Evolutionary conservation across 1,140 invertebrate species (phyloP), one percentile per base, ranked within the genome.

Genomic region (Sitophilus oryzae): DNA sequence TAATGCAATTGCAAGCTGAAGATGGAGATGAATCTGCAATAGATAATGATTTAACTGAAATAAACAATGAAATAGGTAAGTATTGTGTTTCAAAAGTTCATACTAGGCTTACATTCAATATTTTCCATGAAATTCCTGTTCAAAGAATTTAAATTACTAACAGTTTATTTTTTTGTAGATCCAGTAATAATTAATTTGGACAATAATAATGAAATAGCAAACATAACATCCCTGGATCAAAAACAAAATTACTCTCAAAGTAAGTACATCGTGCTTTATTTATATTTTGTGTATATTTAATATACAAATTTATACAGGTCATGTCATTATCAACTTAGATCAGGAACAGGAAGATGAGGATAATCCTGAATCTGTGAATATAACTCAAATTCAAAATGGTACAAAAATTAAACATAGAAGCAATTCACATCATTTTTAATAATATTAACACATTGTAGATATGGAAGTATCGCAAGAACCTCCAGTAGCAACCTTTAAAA

Each of bases 1-100:
- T 56, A 52, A 68, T 74, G 42, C 63, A 71, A 36, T 66, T 66
- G 43, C 59, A 54, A 16, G 51, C 48, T 36, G 54, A 59, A 34
- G 46, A 49, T 49, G 52, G 58, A 68, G 71, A 50, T 67, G 71
- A 45, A 11, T 66, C 72, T 36, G 54, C 66, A 51, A 69, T 69
- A 52, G 50, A 61, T 18, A 36, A 45, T 19, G 49, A 59, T 41
- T 50, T 16, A 18, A 34, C 2, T 46, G 50, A 56, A 44, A 19
- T 49, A 11, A 30, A 20, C 21, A 8, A 18, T n/a, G n/a, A 18
- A 2, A 20, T 10, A 19, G n/a, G 1, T 44, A 22, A 2, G n/a
- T 10, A 21, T 41, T 14, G 18, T 16, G 9, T 41, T 41, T 41
- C n/a, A n/a, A n/a, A n/a, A n/a, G n/a, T n/a, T n/a, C n/a, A n/a